Evolutionary conservation across 1,140 invertebrate species (phyloP).

Genomic region (Rhopalosiphum padi): DNA sequence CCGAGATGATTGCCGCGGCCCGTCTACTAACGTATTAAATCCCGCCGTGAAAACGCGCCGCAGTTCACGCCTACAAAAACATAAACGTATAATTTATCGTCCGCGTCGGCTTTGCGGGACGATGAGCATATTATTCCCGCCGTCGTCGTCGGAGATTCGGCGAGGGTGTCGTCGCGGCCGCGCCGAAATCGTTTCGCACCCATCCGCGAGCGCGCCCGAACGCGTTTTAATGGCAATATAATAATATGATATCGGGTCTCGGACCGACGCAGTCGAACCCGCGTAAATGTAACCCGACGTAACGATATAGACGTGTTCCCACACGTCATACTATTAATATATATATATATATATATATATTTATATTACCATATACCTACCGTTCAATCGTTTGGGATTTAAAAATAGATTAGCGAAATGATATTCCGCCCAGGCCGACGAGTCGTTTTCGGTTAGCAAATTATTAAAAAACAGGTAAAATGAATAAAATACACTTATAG

Average conservation of each 20-base stretch:
- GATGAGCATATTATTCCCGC: not conserved
- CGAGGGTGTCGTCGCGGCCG: not conserved
- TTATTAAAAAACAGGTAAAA: too few species aligned
- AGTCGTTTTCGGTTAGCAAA: too few species aligned
- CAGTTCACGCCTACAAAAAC: conserved; percentile 54
- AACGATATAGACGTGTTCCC: too few species aligned
- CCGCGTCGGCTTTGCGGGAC: not conserved
- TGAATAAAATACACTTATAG: too few species aligned
- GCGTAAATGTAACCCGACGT: too few species aligned
- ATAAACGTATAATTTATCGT: conserved; percentile 49
- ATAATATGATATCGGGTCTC: not conserved
- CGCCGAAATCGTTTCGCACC: conserved; percentile 12
- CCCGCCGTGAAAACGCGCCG: conserved; percentile 17
- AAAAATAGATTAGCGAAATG: too few species aligned
- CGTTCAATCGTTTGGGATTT: too few species aligned
- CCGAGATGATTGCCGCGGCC: conserved; percentile 38
- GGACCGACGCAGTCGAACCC: not conserved
- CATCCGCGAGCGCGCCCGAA: not conserved
- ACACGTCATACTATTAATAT: too few species aligned
- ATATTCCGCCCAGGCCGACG: too few species aligned
- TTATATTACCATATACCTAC: too few species aligned
- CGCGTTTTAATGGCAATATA: not conserved
- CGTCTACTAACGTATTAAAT: conserved; percentile 37
- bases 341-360: too few species aligned
- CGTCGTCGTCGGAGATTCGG: not conserved